Evolutionary conservation across 2,888 invertebrate genomes (phyloP).

Genomic region (Nomada fabriciana): DNA sequence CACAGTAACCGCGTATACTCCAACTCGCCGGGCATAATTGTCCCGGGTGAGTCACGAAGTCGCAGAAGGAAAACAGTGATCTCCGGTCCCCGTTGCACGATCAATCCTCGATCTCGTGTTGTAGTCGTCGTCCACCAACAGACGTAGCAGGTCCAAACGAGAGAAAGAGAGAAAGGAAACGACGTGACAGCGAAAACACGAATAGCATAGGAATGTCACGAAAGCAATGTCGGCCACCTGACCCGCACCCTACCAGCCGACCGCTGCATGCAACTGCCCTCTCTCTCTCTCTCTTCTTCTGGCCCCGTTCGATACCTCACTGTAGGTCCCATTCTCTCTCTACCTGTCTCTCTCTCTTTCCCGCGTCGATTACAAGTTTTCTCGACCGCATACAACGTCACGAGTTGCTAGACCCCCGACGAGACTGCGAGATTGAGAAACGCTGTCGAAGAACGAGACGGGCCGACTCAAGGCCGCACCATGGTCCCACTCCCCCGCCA

Average conservation of each 20-base stretch:
- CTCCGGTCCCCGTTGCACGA: constrained; percentile 31
- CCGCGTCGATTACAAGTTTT: constrained; percentile 53
- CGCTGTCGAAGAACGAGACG: constrained; percentile 81
- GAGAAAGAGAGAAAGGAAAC: constrained; percentile 23
- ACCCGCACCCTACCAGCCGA: constrained; percentile 46
- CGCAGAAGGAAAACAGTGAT: constrained; percentile 44
- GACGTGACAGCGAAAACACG: constrained; percentile 62
- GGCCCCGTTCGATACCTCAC: constrained; percentile 2
- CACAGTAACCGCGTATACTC: too few relatives aligned
- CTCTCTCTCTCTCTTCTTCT: constrained; percentile 23
- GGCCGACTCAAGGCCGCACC: constrained; percentile 82
- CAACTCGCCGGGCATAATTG: background rate
- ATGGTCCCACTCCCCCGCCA: constrained; percentile 81
- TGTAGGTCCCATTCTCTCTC: constrained; percentile 9
- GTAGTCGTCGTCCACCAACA: background rate
- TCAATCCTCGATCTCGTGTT: constrained; percentile 34
- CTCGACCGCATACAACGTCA: constrained; percentile 48
- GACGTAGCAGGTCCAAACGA: background rate
- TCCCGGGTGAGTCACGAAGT: constrained; percentile 35
- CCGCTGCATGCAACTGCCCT: background rate
- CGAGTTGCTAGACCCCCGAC: constrained; percentile 62
- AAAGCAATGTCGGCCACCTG: constrained; percentile 72
- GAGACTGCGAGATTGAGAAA: constrained; percentile 80
- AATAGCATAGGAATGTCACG: constrained; percentile 63
- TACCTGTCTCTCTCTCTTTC: constrained; percentile 14